Percentiles rank a stretch among this genome's conserved stretches.
Conservation (phyloP, 2,888 invertebrate genomes). For the Linnaemya vulpina region DNA sequence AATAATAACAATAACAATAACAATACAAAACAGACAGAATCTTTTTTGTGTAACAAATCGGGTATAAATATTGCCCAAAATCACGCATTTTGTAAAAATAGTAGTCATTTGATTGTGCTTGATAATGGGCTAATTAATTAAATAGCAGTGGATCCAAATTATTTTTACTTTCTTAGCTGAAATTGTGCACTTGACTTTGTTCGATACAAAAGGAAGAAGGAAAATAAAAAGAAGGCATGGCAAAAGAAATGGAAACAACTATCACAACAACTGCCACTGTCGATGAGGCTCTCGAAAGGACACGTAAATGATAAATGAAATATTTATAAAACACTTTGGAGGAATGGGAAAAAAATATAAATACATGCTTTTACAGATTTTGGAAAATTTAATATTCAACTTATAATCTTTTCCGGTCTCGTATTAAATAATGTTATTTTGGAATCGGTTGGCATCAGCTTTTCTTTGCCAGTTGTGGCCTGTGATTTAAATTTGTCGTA, state of each 20-base stretch:
- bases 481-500: conserved; percentile 82
- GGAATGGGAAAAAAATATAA: neutral
- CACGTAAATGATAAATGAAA: conserved; percentile 55
- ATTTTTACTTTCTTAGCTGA: neutral
- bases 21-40: neutral
- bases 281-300: conserved; percentile 72
- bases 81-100: conserved; percentile 6
- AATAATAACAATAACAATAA: neutral
- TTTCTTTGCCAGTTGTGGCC: conserved; percentile 84
- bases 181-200: neutral
- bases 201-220: neutral
- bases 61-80: conserved; percentile 40
- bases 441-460: conserved; percentile 84
- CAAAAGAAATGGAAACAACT: conserved; percentile 28
- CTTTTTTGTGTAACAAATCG: neutral
- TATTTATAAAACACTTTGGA: neutral
- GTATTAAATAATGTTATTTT: conserved; percentile 83
- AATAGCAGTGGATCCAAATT: neutral
- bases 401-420: conserved; percentile 84
- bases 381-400: conserved; percentile 83
- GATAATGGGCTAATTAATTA: conserved; percentile 16
- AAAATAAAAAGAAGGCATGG: neutral
- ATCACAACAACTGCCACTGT: conserved; percentile 56
- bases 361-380: conserved; percentile 79
- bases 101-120: neutral